phyloP scores from a whole-genome alignment of 2,797 vertebrate genomes.

The Coluber constrictor region DNA sequence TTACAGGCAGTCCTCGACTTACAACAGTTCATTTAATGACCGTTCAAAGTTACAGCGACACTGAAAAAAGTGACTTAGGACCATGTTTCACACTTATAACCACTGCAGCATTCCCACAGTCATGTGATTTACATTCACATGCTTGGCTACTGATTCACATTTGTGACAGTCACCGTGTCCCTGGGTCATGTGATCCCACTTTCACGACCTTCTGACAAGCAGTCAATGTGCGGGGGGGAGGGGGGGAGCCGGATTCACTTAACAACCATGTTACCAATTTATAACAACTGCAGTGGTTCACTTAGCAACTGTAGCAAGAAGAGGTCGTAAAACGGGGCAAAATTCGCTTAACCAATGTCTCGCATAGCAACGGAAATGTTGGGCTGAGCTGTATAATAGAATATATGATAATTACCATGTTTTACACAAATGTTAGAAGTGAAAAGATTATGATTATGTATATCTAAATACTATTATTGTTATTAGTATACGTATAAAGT shows the following conservation, averaged over 20 bases:
- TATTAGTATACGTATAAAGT: no score
- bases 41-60: not conserved
- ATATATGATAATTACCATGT: no score
- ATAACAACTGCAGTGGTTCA: not conserved
- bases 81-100: not conserved
- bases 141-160: not conserved
- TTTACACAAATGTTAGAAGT: no score
- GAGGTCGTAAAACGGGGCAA: not conserved
- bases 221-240: no score
- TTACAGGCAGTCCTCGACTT: not conserved
- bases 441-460: no score
- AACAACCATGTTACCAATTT: not conserved
- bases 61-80: not conserved
- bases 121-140: not conserved
- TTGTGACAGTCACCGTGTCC: accelerated
- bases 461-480: no score
- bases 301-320: not conserved
- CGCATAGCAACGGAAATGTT: not conserved
- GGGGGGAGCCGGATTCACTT: not conserved
- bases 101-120: not conserved
- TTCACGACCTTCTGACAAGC: not conserved
- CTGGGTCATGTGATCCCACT: no score
- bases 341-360: not conserved
- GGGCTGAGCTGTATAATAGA: no score
- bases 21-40: not conserved